Base-by-base conservation (phyloP, 2,888 invertebrate genomes). In the Gymnoscelis rufifasciata region DNA sequence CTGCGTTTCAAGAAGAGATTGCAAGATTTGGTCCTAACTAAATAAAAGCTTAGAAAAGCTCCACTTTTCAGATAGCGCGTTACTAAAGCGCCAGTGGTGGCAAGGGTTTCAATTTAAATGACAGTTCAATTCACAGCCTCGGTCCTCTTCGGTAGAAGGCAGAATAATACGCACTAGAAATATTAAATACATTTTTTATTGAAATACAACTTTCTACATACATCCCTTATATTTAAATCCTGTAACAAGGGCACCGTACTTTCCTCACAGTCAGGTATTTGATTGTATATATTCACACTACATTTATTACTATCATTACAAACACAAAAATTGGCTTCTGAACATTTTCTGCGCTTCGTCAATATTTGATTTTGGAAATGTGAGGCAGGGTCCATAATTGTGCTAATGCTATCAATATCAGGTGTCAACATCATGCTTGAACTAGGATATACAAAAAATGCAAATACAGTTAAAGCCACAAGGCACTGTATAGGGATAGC, bases 361-460 rank as follows among this genome's bases (percentile, higher is more conserved):
- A 51, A 51, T 43, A 49, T 69, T 54, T 68, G 68, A 28, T 57
- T 53, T 43, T 52, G 51, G 47, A 72, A 68, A 57, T 71, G 70
- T 48, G 90, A 78, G 67, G 83, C 80, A 58, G 87, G 71, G 69
- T 94, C 93, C 30, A 75, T 83, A 51, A 95, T 90, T 1, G 94
- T 93, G 45, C 84, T 83, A 42, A 91, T 68, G 61, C 91, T 91
- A 71, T 93, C 89, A 48, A 92, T 86, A 59, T 90, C 81, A 7
- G 93, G 91, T 12, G 94, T 95, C 83, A 95, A 89, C 43, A 92
- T 88, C 54, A 95, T 89, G 72, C 95, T 96, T 33, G 94, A 89
- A 56, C 93, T 92, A 5, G 96, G 96, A 81, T 97, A 97, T 61
- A 97, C 92, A 35, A 94, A 78, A 74, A 95, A 93, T 12, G 92